These are phyloP conservation scores for Hirtodrosophila trivittata DNA, from an alignment of 2,888 invertebrate species.

Conservation along the genomic window DNA sequence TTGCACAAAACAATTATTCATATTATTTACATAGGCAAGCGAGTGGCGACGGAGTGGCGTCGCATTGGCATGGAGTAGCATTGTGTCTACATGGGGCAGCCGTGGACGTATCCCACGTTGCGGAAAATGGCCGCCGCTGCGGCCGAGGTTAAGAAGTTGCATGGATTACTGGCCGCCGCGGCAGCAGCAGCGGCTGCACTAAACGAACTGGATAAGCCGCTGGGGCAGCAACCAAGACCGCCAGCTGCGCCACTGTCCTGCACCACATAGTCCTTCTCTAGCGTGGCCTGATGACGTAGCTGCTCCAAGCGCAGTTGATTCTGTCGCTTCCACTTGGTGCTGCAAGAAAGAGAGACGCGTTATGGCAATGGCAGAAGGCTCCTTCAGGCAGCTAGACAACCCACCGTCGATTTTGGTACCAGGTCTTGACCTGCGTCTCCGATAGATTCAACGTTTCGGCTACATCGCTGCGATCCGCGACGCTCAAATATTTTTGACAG, in stretches of 20 bases:
- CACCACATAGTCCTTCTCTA: slow-evolving; percentile 87
- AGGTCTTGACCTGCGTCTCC: slow-evolving; percentile 98
- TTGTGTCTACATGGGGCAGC: slow-evolving; percentile 87
- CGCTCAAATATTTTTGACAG: slow-evolving; percentile 96
- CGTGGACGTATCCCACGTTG: slow-evolving; percentile 90
- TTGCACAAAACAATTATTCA: slow-evolving; percentile 62
- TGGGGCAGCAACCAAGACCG: slow-evolving; percentile 82
- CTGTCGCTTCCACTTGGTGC: slow-evolving; percentile 95
- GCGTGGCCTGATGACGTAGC: slow-evolving; percentile 91
- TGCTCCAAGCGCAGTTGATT: slow-evolving; percentile 94
- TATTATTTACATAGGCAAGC: slow-evolving; percentile 63
- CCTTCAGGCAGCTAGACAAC: slow-evolving; percentile 12
- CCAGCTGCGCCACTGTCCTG: slow-evolving; percentile 71
- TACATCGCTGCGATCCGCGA: slow-evolving; percentile 96
- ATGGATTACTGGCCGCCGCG: slow-evolving; percentile 83
- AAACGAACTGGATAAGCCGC: slow-evolving; percentile 78
- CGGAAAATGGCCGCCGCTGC: slow-evolving; percentile 88
- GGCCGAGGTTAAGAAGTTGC: slow-evolving; percentile 88
- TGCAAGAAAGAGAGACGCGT: slow-evolving; percentile 82
- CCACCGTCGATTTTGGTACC: slow-evolving; percentile 87
- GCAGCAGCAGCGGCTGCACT: slow-evolving; percentile 71
- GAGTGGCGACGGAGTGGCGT: slow-evolving; percentile 5
- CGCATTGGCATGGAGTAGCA: too few species aligned
- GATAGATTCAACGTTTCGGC: slow-evolving; percentile 94
- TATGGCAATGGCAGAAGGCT: too few species aligned